A percentile compares a stretch with the other conserved stretches of the same genome.
Conservation (phyloP, 2,888 invertebrate species). For the Heliconius charithonia region DNA sequence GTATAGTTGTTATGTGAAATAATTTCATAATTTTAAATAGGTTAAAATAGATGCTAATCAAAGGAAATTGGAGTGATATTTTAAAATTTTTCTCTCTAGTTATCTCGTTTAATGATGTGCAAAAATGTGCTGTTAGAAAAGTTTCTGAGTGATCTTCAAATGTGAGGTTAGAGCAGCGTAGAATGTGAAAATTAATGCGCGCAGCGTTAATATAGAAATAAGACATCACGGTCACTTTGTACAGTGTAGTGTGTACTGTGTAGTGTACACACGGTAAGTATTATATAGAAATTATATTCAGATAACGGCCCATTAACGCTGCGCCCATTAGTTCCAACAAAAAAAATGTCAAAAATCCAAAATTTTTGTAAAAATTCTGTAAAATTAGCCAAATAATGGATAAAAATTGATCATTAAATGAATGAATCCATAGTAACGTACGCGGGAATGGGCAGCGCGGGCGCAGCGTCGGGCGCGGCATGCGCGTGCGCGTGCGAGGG, state of each 20-base stretch:
- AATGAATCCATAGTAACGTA: constrained; percentile 44
- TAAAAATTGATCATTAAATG: neutral
- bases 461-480: constrained; percentile 60
- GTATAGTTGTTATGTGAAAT: too few relatives aligned
- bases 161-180: neutral
- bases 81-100: neutral
- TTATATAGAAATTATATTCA: neutral
- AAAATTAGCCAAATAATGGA: neutral
- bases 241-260: neutral
- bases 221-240: neutral
- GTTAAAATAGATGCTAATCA: too few relatives aligned
- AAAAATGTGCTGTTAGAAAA: neutral
- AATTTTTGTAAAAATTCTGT: neutral
- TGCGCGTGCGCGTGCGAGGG: constrained; percentile 56
- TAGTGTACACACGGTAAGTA: neutral
- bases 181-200: neutral
- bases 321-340: constrained; percentile 7
- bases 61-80: too few relatives aligned
- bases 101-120: neutral
- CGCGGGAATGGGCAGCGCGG: constrained; percentile 58
- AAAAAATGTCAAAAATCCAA: neutral
- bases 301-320: constrained; percentile 1
- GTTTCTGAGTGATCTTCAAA: neutral
- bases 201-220: constrained; percentile 18
- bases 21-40: too few relatives aligned